A percentile compares a stretch with the other conserved stretches of the same genome.
Evolutionary conservation across 2,797 vertebrate genomes (phyloP).

Genomic region (Natrix natrix): DNA sequence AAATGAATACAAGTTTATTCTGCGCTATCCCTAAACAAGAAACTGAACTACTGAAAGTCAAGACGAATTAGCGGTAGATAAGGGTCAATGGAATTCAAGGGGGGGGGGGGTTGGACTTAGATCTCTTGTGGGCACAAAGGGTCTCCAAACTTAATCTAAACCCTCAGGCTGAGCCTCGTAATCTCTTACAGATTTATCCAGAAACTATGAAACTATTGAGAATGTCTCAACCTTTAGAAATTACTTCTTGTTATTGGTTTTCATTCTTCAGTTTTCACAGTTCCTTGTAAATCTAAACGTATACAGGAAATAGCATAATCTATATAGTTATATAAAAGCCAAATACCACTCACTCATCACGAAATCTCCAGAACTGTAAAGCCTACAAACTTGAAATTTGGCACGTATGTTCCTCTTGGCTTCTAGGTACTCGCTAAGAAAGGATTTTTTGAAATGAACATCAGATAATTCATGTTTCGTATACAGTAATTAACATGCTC

Average conservation of each 20-base stretch:
- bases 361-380: no score
- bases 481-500: no score
- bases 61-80: background rate
- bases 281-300: background rate
- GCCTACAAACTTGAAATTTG: no score
- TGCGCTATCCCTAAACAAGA: background rate
- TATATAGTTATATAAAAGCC: no score
- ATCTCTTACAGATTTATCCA: background rate
- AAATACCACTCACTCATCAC: no score
- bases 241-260: background rate
- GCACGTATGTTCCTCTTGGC: no score
- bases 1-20: background rate
- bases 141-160: background rate
- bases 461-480: no score
- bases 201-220: background rate
- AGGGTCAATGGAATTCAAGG: background rate
- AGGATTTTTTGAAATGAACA: no score
- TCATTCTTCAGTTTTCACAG: background rate
- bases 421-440: no score
- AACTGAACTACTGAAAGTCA: background rate
- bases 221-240: background rate
- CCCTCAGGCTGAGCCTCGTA: background rate
- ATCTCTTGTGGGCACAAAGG: background rate
- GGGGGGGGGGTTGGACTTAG: background rate
- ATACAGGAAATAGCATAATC: background rate